A percentile compares a stretch with the other conserved stretches of the same genome.
These are phyloP conservation scores for Drosophila setosimentum DNA, from an alignment of 2,888 invertebrate species.

Conservation along the genomic window DNA sequence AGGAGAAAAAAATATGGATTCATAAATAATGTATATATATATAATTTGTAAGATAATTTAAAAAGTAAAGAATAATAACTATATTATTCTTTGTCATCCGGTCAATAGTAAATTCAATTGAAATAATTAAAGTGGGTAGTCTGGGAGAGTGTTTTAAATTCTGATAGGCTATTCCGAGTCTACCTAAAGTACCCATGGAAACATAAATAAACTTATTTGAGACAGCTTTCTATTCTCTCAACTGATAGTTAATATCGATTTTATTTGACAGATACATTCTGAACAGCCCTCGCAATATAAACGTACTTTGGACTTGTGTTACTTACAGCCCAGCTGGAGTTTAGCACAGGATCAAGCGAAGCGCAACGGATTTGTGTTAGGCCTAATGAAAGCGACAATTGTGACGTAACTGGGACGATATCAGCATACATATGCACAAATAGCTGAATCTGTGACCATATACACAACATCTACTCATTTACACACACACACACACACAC, in stretches of 20 bases:
- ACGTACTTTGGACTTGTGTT: slow-evolving; percentile 19
- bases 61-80: neutral
- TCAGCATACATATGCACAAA: slow-evolving; percentile 32
- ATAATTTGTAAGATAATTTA: neutral
- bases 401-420: slow-evolving; percentile 49
- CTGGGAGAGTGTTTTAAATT: neutral
- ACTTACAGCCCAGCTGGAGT: slow-evolving; percentile 42
- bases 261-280: neutral
- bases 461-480: neutral
- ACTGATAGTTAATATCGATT: neutral
- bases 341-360: slow-evolving; percentile 50
- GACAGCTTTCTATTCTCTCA: neutral
- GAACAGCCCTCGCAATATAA: slow-evolving; percentile 32
- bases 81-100: neutral
- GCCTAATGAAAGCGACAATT: slow-evolving; percentile 65
- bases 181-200: too few relatives aligned
- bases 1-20: neutral
- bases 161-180: neutral
- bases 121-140: neutral
- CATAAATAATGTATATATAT: neutral
- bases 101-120: neutral
- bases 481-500: slow-evolving; percentile 9
- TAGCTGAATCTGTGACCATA: slow-evolving; percentile 16
- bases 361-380: slow-evolving; percentile 59
- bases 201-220: neutral